Percentiles rank a stretch among this genome's conserved stretches.
These are phyloP conservation scores for Uria lomvia DNA, from an alignment of 2,113 vertebrate species.

Conservation along the genomic window DNA sequence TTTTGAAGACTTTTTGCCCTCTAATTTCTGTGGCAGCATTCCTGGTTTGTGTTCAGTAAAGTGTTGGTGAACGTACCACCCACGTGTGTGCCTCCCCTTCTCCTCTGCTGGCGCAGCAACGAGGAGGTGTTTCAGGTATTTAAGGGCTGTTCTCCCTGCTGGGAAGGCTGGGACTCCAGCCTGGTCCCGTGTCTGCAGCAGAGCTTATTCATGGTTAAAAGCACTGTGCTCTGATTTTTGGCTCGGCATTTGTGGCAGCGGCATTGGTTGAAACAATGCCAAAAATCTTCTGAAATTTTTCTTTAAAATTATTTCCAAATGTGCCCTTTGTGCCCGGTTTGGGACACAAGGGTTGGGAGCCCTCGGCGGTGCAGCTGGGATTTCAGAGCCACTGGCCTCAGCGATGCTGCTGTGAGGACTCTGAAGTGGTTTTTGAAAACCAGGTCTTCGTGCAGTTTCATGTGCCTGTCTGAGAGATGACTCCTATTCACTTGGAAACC, in stretches of 20 bases:
- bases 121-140: background rate
- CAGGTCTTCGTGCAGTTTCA: background rate
- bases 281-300: background rate
- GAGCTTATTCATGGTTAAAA: background rate
- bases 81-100: rapidly evolving
- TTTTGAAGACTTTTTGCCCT: background rate
- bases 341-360: background rate
- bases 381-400: background rate
- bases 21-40: background rate
- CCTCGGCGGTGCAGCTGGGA: background rate
- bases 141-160: background rate
- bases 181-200: background rate
- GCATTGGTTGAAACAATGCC: background rate
- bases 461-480: background rate
- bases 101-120: background rate
- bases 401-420: background rate
- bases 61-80: background rate
- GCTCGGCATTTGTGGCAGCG: background rate
- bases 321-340: background rate
- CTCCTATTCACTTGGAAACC: conserved; percentile 16
- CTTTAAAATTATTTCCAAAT: conserved; percentile 3
- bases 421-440: background rate
- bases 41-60: background rate
- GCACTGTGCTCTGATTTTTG: background rate
- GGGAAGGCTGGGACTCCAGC: background rate